Conservation (phyloP, 2,113 vertebrate genomes). For the Perccottus glenii region DNA sequence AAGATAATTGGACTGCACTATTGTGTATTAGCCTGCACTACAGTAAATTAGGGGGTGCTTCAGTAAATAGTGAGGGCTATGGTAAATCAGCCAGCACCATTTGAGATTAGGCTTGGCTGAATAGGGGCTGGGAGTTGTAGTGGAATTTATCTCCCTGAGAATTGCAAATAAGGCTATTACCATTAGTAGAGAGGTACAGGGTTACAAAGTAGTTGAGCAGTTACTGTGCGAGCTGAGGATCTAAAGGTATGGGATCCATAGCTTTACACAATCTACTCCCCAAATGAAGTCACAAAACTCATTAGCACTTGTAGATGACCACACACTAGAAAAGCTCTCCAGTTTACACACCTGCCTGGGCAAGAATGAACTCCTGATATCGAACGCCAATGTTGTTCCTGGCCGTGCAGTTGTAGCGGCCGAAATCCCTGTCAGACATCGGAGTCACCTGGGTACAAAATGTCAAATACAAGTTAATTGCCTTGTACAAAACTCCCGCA, state of each 20-base stretch:
- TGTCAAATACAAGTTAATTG: not conserved
- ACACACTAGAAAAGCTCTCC: not conserved
- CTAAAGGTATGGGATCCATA: constrained; percentile 11
- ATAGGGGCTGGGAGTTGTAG: constrained; percentile 36
- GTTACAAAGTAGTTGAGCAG: constrained; percentile 24
- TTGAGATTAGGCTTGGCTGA: constrained; percentile 65
- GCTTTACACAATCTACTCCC: constrained; percentile 23
- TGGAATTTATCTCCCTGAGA: constrained; percentile 58
- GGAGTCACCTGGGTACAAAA: constrained; percentile 86
- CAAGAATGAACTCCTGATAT: constrained; percentile 93
- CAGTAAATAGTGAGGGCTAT: constrained; percentile 66
- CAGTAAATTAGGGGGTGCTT: constrained; percentile 74
- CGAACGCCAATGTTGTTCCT: constrained; percentile 93
- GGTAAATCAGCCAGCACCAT: constrained; percentile 72
- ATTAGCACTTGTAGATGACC: constrained; percentile 8
- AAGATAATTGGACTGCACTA: constrained; percentile 71
- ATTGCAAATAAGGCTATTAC: constrained; percentile 61
- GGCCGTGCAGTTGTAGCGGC: constrained; percentile 95
- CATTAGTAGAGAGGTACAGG: constrained; percentile 40
- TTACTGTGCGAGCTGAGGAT: constrained; percentile 7
- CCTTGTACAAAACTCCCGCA: not conserved
- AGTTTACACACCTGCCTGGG: constrained; percentile 89
- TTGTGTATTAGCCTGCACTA: constrained; percentile 58
- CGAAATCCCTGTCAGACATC: constrained; percentile 94
- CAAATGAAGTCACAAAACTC: constrained; percentile 21